phyloP scores from a whole-genome alignment of 2,888 invertebrate genomes.

The Agrotis exclamationis region DNA sequence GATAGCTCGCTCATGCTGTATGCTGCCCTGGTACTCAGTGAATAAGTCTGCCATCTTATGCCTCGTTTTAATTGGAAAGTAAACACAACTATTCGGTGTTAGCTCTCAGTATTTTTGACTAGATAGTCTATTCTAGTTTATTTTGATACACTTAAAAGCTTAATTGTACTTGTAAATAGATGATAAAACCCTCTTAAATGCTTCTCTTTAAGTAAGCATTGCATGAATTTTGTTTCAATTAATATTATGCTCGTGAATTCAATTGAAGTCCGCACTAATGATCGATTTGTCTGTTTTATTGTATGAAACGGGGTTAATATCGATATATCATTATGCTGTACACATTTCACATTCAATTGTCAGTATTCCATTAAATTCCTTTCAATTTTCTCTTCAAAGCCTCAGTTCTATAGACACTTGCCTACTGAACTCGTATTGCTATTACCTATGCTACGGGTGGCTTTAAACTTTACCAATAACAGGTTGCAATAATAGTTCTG shows the following conservation, averaged over 20 bases:
- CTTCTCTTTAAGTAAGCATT: constrained; percentile 1
- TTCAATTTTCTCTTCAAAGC: constrained; percentile 16
- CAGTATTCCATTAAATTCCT: constrained; percentile 14
- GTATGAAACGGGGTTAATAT: constrained; percentile 7
- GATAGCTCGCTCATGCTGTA: constrained; percentile 33
- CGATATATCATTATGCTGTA: neutral
- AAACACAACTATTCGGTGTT: too few relatives aligned
- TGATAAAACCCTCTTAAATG: neutral
- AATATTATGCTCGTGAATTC: constrained; percentile 25
- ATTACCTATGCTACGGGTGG: too few relatives aligned
- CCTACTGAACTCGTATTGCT: neutral
- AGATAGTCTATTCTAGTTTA: too few relatives aligned
- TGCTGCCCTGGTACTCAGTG: constrained; percentile 18
- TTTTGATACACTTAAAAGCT: neutral
- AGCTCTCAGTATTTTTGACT: neutral
- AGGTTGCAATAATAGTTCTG: constrained; percentile 41
- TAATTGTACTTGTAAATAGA: constrained; percentile 1
- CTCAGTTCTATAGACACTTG: constrained; percentile 7
- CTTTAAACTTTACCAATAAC: constrained; percentile 23
- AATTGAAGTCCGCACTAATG: constrained; percentile 26
- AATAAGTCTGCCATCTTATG: constrained; percentile 6
- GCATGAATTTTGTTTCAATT: constrained; percentile 34
- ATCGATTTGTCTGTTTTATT: constrained; percentile 24
- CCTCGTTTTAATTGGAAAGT: constrained; percentile 15
- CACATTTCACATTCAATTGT: constrained; percentile 25